phyloP scores from a whole-genome alignment of 2,113 vertebrate genomes.

The Oceanodroma tethys region DNA sequence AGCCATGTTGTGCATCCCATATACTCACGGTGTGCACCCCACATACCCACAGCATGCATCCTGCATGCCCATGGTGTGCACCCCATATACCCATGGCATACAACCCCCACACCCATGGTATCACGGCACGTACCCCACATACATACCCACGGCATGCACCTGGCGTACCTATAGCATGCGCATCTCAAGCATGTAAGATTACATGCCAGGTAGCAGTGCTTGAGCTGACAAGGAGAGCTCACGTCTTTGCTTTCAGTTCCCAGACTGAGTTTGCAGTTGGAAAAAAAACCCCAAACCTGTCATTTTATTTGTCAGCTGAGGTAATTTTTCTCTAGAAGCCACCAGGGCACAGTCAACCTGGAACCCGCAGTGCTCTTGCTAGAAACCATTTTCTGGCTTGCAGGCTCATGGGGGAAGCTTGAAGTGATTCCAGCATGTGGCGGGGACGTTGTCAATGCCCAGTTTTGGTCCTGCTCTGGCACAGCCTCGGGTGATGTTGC shows the following conservation, averaged over 20 bases:
- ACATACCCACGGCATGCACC: accelerated
- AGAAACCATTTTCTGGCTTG: not conserved
- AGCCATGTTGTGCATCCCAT: accelerated
- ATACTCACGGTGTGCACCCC: not conserved
- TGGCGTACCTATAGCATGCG: accelerated
- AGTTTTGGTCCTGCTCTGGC: not conserved
- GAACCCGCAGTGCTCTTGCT: not conserved
- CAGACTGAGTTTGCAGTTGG: not conserved
- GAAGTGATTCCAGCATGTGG: accelerated
- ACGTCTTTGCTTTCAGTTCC: not conserved
- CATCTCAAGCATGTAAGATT: not conserved
- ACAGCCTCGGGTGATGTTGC: not conserved
- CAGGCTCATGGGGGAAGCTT: not conserved
- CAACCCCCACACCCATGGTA: not conserved
- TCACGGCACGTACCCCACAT: too few relatives aligned
- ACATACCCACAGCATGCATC: too few relatives aligned
- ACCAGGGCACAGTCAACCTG: not conserved
- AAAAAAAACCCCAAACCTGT: not conserved
- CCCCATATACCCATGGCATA: not conserved
- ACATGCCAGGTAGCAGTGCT: accelerated
- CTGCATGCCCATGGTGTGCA: not conserved
- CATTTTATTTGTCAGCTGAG: not conserved
- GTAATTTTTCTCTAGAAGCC: not conserved
- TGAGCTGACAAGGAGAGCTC: not conserved
- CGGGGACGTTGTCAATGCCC: accelerated